Percentiles rank a stretch among this genome's conserved stretches.
phyloP scores from a whole-genome alignment of 2,888 invertebrate species.

The Clanis bilineata region DNA sequence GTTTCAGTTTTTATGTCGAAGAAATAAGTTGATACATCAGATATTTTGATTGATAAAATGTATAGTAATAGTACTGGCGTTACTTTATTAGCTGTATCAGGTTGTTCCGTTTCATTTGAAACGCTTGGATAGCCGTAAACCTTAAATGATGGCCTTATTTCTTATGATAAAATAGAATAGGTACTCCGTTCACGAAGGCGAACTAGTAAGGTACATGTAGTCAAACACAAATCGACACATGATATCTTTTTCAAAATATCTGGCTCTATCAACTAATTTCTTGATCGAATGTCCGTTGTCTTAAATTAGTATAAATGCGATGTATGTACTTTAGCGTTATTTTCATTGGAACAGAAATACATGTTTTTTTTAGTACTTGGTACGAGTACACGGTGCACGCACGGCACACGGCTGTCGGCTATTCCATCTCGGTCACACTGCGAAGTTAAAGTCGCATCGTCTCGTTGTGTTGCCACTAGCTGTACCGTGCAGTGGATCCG shows the following conservation, averaged over 20 bases:
- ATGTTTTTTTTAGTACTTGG: constrained; percentile 64
- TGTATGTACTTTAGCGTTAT: constrained; percentile 70
- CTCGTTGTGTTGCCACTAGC: too few species aligned
- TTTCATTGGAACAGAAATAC: constrained; percentile 56
- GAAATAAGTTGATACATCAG: constrained; percentile 11
- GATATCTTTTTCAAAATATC: constrained; percentile 27
- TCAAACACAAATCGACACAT: neutral
- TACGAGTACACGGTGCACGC: constrained; percentile 24
- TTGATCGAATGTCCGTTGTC: constrained; percentile 53
- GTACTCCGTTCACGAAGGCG: constrained; percentile 3
- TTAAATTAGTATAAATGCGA: constrained; percentile 66
- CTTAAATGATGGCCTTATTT: constrained; percentile 10
- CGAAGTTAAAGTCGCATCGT: neutral
- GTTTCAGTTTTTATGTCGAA: neutral
- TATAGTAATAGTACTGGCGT: neutral
- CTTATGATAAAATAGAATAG: constrained; percentile 10
- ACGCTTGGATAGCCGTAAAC: neutral
- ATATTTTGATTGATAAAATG: constrained; percentile 7
- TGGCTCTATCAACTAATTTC: constrained; percentile 36
- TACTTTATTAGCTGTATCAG: neutral
- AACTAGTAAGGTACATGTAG: constrained; percentile 3
- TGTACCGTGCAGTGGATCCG: neutral
- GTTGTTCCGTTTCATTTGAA: neutral
- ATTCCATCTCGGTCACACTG: neutral
- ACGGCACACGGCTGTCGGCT: neutral